phyloP scores from a whole-genome alignment of 1,140 invertebrate genomes.

The Pantala flavescens region DNA sequence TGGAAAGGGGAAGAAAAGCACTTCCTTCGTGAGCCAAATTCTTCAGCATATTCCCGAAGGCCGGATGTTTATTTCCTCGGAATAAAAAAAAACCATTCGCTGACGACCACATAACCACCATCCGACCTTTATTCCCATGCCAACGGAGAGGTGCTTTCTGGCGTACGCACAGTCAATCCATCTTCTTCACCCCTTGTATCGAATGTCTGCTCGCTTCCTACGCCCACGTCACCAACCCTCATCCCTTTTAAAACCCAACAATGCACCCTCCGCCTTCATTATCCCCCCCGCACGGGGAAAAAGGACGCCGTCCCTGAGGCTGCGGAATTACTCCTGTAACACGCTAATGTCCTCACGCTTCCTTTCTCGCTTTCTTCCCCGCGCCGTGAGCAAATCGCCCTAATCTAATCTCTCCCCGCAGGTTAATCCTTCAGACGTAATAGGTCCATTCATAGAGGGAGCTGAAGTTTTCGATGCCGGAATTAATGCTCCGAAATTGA shows the following conservation, averaged over 20 bases:
- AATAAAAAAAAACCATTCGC: background rate
- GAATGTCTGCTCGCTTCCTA: background rate
- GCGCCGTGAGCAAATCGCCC: background rate
- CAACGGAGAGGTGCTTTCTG: background rate
- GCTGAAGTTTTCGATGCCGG: background rate
- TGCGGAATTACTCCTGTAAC: background rate
- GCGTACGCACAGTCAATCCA: background rate
- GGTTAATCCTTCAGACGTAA: background rate
- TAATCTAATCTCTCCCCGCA: background rate
- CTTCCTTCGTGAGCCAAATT: too few species aligned
- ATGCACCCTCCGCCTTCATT: background rate
- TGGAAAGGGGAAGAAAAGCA: too few species aligned
- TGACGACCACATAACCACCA: background rate
- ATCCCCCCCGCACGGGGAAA: background rate
- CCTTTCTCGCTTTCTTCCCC: background rate
- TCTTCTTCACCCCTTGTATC: background rate
- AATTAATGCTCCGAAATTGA: conserved; percentile 3
- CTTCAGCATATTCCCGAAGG: too few species aligned
- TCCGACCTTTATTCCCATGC: background rate
- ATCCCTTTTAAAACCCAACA: background rate
- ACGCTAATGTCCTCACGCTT: conserved; percentile 1
- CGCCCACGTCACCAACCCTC: background rate
- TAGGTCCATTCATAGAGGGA: conserved; percentile 3
- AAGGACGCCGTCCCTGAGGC: background rate
- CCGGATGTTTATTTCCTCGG: too few species aligned